phyloP scores from a whole-genome alignment of 1,140 invertebrate genomes.

The Neuroterus valhalla region DNA sequence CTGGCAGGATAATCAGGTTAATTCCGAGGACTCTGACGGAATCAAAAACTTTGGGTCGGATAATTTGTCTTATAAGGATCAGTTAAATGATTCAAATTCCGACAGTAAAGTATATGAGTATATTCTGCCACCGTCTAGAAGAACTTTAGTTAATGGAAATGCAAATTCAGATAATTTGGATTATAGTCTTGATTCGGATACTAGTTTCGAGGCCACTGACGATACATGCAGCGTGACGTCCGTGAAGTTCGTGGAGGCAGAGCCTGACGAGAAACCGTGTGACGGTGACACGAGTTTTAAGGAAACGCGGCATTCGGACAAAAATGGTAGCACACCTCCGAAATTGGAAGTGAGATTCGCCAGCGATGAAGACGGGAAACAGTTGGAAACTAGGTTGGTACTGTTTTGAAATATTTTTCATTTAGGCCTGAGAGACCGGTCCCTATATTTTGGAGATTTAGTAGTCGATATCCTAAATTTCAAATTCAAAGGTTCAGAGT shows the following conservation, averaged over 20 bases:
- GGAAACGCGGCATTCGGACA: not conserved
- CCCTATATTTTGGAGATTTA: too few species aligned
- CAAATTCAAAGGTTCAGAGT: too few species aligned
- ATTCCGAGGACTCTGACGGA: constrained; percentile 52
- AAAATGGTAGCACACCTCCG: constrained; percentile 33
- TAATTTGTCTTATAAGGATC: constrained; percentile 48
- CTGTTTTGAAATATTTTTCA: too few species aligned
- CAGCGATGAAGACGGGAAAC: constrained; percentile 43
- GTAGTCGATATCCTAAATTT: too few species aligned
- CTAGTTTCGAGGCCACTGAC: constrained; percentile 54
- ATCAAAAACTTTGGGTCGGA: constrained; percentile 48
- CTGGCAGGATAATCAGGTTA: constrained; percentile 57
- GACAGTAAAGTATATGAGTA: constrained; percentile 53
- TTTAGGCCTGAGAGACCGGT: too few species aligned
- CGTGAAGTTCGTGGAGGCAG: not conserved
- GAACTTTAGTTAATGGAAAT: constrained; percentile 61
- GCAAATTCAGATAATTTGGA: constrained; percentile 51
- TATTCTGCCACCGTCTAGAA: constrained; percentile 56
- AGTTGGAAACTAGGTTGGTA: constrained; percentile 35
- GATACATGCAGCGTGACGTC: constrained; percentile 48
- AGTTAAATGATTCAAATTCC: constrained; percentile 41
- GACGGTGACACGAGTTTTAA: not conserved
- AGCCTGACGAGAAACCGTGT: not conserved
- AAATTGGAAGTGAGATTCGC: constrained; percentile 59
- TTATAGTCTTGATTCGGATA: constrained; percentile 51